phyloP scores from a whole-genome alignment of 2,888 invertebrate genomes.

The Acrocyrtus sp. region DNA sequence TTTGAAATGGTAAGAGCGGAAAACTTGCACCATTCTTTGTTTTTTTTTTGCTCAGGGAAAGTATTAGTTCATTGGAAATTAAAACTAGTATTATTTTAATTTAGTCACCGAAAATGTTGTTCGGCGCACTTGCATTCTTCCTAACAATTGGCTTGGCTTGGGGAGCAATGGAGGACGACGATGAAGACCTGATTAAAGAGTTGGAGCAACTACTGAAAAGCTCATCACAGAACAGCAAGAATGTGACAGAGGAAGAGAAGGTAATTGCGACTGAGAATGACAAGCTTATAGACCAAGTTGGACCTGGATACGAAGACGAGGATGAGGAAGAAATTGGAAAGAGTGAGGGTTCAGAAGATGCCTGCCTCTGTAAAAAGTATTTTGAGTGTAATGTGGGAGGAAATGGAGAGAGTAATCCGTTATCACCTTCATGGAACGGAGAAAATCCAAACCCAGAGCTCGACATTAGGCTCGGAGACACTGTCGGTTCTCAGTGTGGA shows the following conservation, averaged over 20 bases:
- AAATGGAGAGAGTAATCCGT: conserved; percentile 74
- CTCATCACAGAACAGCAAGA: no score
- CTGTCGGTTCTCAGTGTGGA: conserved; percentile 69
- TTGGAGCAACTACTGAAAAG: no score
- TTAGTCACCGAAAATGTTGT: no score
- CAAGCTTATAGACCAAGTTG: not conserved
- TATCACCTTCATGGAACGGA: conserved; percentile 71
- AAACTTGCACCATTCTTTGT: no score
- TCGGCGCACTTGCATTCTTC: no score
- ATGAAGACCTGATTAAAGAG: conserved; percentile 22
- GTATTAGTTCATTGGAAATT: no score
- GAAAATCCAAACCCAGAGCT: no score
- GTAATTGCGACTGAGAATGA: not conserved
- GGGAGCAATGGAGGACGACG: conserved; percentile 37
- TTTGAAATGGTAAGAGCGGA: no score
- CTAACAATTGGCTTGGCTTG: no score
- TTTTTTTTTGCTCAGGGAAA: no score
- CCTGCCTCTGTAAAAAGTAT: conserved; percentile 76
- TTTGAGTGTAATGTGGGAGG: conserved; percentile 79
- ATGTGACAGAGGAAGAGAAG: no score
- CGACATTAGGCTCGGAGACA: conserved; percentile 69
- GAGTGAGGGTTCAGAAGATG: conserved; percentile 32
- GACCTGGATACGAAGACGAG: not conserved
- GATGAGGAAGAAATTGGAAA: conserved; percentile 6
- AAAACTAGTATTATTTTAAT: no score